Evolutionary conservation across 2,797 vertebrate genomes (phyloP), one percentile per base, ranked within the genome.

Genomic region (Tiaroga cobitis): DNA sequence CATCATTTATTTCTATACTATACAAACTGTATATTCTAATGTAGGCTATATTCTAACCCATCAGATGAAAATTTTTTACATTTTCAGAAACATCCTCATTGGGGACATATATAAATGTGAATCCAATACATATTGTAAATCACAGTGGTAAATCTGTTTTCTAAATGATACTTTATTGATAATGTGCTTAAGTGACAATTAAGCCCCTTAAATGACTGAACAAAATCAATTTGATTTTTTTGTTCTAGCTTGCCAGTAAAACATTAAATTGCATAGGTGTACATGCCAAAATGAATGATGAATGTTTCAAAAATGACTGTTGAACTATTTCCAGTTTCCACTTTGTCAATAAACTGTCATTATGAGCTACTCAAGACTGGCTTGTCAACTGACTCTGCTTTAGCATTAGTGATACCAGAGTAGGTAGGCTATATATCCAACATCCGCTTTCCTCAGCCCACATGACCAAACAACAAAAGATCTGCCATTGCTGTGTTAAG

Each of bases 321-420:
- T 19, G 21, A 83, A 61, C 32, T 75, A 16, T 56, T 39, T 72
- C 8, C 5, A 56, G 46, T 21, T 77, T 21, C 46, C 21, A 26
- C 29, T 63, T n/a, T 37, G 34, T 70, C 74, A 80, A 82, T 72
- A 49, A 82, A 63, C 74, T 69, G 65, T 34, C 16, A 61, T 75
- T 65, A 63, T 51, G 34, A 29, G 43, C 46, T 24, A 70, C 70
- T 89, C 81, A 80, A 83, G 72, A 86, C 41, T 43, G 37, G 49
- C 26, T 86, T 83, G 79, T 76, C 74, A 76, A 34, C 65, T 77
- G 68, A 72, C 37, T 39, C 37, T 39, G 69, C 84, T 79, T 85
- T 19, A 19, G 43, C 41, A 49, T 32, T 34, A 80, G 67, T 49
- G 34, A 86, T 49, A 54, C 49, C 43, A n/a, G 26, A 68, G 21